phyloP scores from a whole-genome alignment of 2,797 vertebrate genomes.

The Hyperoplus lanceolatus region DNA sequence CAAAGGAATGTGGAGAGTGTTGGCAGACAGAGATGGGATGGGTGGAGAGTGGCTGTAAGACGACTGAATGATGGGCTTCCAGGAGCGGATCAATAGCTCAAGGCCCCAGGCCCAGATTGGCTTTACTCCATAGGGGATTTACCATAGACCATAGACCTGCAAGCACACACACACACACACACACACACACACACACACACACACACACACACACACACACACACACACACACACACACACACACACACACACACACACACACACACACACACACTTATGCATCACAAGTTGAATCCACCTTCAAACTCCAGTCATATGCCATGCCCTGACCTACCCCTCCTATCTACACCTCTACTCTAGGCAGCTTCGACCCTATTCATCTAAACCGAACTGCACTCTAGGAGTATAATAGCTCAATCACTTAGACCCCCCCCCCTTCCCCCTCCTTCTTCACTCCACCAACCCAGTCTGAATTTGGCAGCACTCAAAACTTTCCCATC shows the following conservation, averaged over 20 bases:
- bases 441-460: background rate
- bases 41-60: slow-evolving; percentile 12
- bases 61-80: slow-evolving; percentile 55
- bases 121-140: slow-evolving; percentile 69
- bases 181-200: slow-evolving; percentile 14
- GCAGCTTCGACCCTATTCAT: slow-evolving; percentile 51
- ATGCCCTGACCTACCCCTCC: slow-evolving; percentile 21
- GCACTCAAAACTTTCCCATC: slow-evolving; percentile 64
- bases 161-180: slow-evolving; percentile 11
- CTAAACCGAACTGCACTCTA: slow-evolving; percentile 62
- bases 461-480: slow-evolving; percentile 49
- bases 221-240: slow-evolving; percentile 8
- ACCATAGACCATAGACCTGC: slow-evolving; percentile 12
- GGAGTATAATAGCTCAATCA: slow-evolving; percentile 63
- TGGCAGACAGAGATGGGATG: background rate
- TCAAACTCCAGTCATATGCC: background rate
- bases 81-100: slow-evolving; percentile 81
- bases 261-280: slow-evolving; percentile 3
- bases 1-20: background rate
- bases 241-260: slow-evolving; percentile 11
- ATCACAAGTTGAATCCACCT: slow-evolving; percentile 35
- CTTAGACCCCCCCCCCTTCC: background rate
- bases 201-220: background rate
- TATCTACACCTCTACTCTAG: slow-evolving; percentile 27
- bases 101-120: slow-evolving; percentile 79